phyloP scores from a whole-genome alignment of 2,797 vertebrate genomes.

The Hydrocynus forskahlii region DNA sequence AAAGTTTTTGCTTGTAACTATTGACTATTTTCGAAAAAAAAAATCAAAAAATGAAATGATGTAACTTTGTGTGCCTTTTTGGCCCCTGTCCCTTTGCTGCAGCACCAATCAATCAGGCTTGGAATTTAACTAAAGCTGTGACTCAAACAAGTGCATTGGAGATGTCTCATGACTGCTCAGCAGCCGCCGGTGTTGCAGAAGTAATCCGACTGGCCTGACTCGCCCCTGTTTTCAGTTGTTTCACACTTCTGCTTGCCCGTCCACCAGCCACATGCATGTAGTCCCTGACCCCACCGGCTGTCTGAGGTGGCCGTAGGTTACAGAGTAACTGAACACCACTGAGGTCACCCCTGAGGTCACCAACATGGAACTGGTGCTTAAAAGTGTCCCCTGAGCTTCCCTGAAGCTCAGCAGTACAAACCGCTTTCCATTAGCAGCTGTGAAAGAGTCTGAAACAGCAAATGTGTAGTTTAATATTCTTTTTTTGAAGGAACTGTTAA shows the following conservation, averaged over 20 bases:
- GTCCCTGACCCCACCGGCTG: slow-evolving; percentile 41
- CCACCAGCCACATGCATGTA: slow-evolving; percentile 30
- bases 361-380: slow-evolving; percentile 33
- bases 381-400: slow-evolving; percentile 39
- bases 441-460: slow-evolving; percentile 34
- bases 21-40: too few species aligned
- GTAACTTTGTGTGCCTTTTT: not conserved
- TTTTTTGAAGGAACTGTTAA: slow-evolving; percentile 19
- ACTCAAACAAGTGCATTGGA: slow-evolving; percentile 32
- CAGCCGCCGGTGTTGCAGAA: slow-evolving; percentile 7
- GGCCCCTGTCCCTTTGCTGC: not conserved
- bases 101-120: not conserved
- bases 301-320: slow-evolving; percentile 46
- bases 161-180: slow-evolving; percentile 6
- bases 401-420: slow-evolving; percentile 26
- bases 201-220: slow-evolving; percentile 44
- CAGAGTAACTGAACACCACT: slow-evolving; percentile 50
- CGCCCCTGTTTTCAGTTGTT: slow-evolving; percentile 49
- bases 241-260: slow-evolving; percentile 43
- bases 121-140: not conserved
- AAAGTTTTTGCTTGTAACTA: too few species aligned
- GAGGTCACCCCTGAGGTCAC: slow-evolving; percentile 46
- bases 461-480: slow-evolving; percentile 44
- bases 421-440: slow-evolving; percentile 45
- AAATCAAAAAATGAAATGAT: too few species aligned